A percentile compares a stretch with the other conserved stretches of the same genome.
phyloP scores from a whole-genome alignment of 2,888 invertebrate species.

The Pollenia labialis region DNA sequence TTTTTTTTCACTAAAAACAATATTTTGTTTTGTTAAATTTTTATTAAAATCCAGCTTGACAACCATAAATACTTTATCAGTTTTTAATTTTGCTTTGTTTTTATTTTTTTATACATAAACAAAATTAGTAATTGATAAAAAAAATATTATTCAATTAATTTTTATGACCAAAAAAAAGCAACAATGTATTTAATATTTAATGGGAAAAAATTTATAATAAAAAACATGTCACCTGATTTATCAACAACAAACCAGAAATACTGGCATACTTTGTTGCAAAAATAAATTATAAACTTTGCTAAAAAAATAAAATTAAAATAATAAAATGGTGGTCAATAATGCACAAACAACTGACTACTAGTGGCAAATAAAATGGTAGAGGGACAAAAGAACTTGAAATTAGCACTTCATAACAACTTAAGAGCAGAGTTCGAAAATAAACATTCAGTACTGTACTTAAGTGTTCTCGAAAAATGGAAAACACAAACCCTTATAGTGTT shows the following conservation, averaged over 20 bases:
- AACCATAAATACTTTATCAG: conserved; percentile 41
- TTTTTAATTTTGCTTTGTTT: background rate
- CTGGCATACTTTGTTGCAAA: background rate
- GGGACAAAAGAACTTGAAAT: background rate
- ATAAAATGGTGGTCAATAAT: background rate
- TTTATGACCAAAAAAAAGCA: conserved; percentile 4
- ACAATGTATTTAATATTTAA: conserved; percentile 8
- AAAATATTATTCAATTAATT: conserved; percentile 1
- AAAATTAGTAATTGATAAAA: conserved; percentile 32
- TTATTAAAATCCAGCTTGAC: conserved; percentile 20
- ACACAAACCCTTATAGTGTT: no score
- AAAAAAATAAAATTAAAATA: no score
- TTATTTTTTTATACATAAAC: background rate
- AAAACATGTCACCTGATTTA: conserved; percentile 7
- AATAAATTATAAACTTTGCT: conserved; percentile 4
- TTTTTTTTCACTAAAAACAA: background rate
- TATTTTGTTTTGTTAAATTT: background rate
- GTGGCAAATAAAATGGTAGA: background rate
- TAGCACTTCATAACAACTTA: no score
- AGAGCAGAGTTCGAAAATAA: no score
- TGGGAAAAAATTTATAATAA: background rate
- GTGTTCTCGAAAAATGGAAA: no score
- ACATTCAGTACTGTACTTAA: no score
- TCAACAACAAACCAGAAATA: background rate
- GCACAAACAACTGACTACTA: background rate